Evolutionary conservation across 2,797 vertebrate genomes (phyloP).

Genomic region (Periophthalmus magnuspinnatus): DNA sequence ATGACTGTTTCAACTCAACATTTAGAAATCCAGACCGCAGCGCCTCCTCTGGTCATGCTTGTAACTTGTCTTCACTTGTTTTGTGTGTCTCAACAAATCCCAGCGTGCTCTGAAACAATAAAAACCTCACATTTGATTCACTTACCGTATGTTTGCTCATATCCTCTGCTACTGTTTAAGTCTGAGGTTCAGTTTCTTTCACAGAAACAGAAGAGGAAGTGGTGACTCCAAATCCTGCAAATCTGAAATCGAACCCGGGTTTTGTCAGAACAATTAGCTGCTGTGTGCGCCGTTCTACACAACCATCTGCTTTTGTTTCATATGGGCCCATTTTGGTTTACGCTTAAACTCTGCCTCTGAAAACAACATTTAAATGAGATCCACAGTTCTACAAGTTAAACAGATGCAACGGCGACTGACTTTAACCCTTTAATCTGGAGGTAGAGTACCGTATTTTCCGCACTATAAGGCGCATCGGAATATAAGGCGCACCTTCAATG

Average conservation of each 20-base stretch:
- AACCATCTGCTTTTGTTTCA: slow-evolving; percentile 8
- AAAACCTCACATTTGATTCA: not conserved
- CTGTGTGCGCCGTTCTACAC: not conserved
- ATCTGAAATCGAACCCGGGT: slow-evolving; percentile 9
- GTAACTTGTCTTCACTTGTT: not conserved
- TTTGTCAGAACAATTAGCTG: slow-evolving; percentile 28
- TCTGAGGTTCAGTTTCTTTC: not conserved
- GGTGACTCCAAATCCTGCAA: slow-evolving; percentile 1
- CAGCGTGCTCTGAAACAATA: not conserved
- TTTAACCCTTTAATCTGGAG: too few relatives aligned
- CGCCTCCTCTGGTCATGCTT: not conserved
- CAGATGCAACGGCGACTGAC: not conserved
- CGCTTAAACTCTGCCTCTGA: slow-evolving; percentile 4
- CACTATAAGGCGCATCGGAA: too few relatives aligned
- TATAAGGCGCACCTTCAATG: too few relatives aligned
- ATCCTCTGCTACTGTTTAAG: not conserved
- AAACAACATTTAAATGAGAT: not conserved
- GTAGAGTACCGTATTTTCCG: too few relatives aligned
- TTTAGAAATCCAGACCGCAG: not conserved
- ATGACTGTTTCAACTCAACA: too few relatives aligned
- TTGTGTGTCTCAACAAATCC: not conserved
- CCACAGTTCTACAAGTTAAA: not conserved
- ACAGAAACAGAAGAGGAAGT: slow-evolving; percentile 3
- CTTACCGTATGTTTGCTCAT: not conserved
- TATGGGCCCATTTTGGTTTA: not conserved